Conservation (phyloP, 2,113 vertebrate genomes). For the Choloepus hoffmanni region DNA sequence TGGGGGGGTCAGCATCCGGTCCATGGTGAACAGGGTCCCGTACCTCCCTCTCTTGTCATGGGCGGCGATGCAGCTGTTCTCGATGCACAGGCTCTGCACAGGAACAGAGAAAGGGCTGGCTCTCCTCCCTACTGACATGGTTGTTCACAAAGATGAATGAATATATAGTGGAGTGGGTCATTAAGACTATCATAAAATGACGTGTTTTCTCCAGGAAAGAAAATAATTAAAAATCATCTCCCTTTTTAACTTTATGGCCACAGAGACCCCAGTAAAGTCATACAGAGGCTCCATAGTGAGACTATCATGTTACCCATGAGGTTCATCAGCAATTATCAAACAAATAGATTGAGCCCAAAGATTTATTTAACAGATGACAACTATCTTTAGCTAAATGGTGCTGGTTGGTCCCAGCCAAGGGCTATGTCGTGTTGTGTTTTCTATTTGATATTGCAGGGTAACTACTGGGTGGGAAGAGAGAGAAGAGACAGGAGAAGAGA, state of each 20-base stretch:
- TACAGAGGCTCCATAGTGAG: not conserved
- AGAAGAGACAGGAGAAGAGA: not conserved
- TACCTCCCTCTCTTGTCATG: conserved; percentile 95
- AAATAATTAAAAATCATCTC: not conserved
- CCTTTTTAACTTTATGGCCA: not conserved
- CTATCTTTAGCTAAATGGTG: not conserved
- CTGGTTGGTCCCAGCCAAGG: not conserved
- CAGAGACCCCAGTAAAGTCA: not conserved
- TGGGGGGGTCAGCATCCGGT: conserved; percentile 93
- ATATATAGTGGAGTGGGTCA: fast-evolving
- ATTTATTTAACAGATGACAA: not conserved
- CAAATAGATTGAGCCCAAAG: not conserved
- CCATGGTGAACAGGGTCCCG: conserved; percentile 92
- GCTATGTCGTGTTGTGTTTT: not conserved
- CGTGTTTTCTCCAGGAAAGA: not conserved
- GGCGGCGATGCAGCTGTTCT: conserved; percentile 96
- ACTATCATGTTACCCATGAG: not conserved
- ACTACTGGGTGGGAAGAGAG: not conserved
- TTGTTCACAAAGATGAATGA: not conserved
- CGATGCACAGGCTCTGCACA: conserved; percentile 94
- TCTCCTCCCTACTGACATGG: not conserved
- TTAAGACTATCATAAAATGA: not conserved
- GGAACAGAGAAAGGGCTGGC: not conserved
- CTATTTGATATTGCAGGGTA: not conserved
- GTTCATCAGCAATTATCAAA: not conserved